A percentile compares a stretch with the other conserved stretches of the same genome.
Conservation (phyloP, 2,113 vertebrate species). For the Platycercus adscitus region DNA sequence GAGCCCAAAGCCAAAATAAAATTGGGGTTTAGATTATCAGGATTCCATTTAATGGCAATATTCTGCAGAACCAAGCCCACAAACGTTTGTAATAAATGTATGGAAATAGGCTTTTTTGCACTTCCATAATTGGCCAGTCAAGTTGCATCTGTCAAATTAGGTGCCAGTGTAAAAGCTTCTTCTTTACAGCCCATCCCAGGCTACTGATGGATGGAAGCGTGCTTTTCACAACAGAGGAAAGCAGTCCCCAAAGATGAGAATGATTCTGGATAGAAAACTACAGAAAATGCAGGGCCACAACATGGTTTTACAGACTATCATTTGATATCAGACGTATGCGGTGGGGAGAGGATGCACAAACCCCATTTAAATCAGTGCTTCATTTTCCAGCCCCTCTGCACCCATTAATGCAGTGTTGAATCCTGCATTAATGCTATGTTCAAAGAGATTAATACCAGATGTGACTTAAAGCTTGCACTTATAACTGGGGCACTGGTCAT, state of each 20-base stretch:
- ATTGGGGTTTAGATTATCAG: background rate
- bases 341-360: background rate
- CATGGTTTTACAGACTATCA: background rate
- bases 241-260: background rate
- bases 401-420: background rate
- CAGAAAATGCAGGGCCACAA: background rate
- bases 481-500: background rate
- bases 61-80: background rate
- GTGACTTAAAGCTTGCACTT: background rate
- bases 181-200: background rate
- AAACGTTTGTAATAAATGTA: background rate
- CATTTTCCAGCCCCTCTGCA: rapidly evolving
- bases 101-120: background rate
- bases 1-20: background rate
- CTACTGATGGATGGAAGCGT: background rate
- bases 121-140: background rate
- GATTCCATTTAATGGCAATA: background rate
- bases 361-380: background rate
- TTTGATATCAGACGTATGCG: rapidly evolving
- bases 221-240: background rate
- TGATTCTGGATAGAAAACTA: background rate
- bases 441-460: background rate
- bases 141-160: background rate
- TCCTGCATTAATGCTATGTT: background rate
- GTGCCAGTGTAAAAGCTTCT: background rate